phyloP scores from a whole-genome alignment of 2,888 invertebrate genomes.

The Xanthorhoe designata region DNA sequence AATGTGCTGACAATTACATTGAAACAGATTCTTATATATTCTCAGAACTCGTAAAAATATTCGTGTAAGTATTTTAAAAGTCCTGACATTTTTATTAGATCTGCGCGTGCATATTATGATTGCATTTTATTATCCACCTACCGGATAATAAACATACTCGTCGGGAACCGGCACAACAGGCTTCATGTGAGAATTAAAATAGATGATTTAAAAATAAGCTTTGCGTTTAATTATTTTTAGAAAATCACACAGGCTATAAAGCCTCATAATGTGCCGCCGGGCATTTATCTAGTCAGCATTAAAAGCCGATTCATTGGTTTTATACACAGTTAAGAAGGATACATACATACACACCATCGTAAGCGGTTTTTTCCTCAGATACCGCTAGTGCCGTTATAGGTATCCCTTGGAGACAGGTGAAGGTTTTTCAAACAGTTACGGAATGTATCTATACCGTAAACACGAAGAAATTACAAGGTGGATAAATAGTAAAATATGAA shows the following conservation, averaged over 20 bases:
- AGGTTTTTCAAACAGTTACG: slow-evolving; percentile 34
- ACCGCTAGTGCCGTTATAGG: slow-evolving; percentile 43
- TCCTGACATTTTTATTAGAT: slow-evolving; percentile 28
- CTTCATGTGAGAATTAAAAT: slow-evolving; percentile 12
- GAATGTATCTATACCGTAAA: slow-evolving; percentile 27
- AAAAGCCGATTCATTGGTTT: slow-evolving; percentile 24
- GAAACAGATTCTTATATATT: not conserved
- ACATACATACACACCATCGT: slow-evolving; percentile 17
- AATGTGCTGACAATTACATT: not conserved
- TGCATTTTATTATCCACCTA: slow-evolving; percentile 19
- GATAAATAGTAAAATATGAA: not conserved
- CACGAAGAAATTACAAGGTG: slow-evolving; percentile 9
- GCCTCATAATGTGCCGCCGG: not conserved
- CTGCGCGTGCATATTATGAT: slow-evolving; percentile 20
- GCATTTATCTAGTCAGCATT: slow-evolving; percentile 12
- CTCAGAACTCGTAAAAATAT: slow-evolving; percentile 18
- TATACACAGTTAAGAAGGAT: slow-evolving; percentile 38
- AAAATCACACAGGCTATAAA: not conserved
- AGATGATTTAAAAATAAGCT: slow-evolving; percentile 17
- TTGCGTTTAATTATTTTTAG: slow-evolving; percentile 5
- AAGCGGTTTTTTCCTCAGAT: slow-evolving; percentile 39
- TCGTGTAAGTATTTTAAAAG: slow-evolving; percentile 17
- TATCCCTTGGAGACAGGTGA: slow-evolving; percentile 40
- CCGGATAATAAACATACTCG: slow-evolving; percentile 16
- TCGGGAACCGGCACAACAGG: slow-evolving; percentile 13